Evolutionary conservation across 2,113 vertebrate genomes (phyloP).

Genomic region (Serilophus lunatus): DNA sequence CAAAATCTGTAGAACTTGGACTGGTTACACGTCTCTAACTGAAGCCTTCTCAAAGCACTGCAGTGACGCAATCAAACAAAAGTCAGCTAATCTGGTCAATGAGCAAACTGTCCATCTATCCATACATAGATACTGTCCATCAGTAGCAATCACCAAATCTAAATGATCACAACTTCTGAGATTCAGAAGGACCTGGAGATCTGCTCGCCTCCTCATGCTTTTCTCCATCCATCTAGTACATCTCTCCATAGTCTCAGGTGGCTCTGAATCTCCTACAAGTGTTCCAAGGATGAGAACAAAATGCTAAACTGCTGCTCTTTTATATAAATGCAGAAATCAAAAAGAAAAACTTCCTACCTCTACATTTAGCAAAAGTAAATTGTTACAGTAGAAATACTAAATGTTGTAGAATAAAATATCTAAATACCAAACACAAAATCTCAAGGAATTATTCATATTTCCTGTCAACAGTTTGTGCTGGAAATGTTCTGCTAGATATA

Average conservation of each 20-base stretch:
- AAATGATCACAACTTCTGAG: neutral
- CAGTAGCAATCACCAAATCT: neutral
- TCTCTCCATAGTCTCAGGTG: neutral
- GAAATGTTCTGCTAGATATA: neutral
- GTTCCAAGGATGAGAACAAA: neutral
- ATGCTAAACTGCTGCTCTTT: neutral
- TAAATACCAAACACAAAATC: neutral
- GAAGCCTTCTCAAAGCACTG: neutral
- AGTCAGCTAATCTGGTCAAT: neutral
- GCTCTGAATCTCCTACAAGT: neutral
- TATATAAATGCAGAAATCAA: neutral
- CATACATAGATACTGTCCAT: fast-evolving
- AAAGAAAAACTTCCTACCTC: neutral
- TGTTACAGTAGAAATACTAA: neutral
- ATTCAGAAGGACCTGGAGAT: neutral
- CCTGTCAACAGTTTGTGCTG: neutral
- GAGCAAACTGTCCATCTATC: neutral
- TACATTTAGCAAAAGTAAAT: neutral
- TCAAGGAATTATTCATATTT: neutral
- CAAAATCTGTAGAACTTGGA: neutral
- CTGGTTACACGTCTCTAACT: neutral
- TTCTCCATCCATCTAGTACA: neutral
- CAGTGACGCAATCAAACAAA: neutral
- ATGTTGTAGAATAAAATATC: neutral
- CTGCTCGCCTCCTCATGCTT: neutral